Conservation (phyloP, 2,797 vertebrate species). For the Lithobates sylvaticus region DNA sequence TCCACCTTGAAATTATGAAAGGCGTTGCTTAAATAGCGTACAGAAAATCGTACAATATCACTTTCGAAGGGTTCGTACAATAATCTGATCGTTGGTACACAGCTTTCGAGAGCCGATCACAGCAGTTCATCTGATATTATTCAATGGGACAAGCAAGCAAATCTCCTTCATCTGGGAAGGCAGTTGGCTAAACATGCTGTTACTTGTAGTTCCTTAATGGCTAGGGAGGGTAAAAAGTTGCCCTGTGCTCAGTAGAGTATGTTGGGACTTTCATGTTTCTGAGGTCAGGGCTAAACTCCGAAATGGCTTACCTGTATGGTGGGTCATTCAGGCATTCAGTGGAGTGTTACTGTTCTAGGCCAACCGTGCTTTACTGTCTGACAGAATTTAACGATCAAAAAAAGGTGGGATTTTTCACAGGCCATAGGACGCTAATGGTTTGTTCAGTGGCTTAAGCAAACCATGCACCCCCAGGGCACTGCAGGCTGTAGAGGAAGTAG, state of each 20-base stretch:
- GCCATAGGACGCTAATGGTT: conserved; percentile 8
- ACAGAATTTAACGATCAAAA: neutral
- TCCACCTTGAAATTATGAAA: too few relatives aligned
- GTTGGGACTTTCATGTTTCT: neutral
- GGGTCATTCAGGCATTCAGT: conserved; percentile 41
- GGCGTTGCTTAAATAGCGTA: too few relatives aligned
- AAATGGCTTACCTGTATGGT: conserved; percentile 4
- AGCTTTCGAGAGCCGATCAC: too few relatives aligned
- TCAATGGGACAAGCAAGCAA: too few relatives aligned
- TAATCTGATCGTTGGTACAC: too few relatives aligned
- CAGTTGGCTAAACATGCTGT: neutral
- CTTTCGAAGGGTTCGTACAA: too few relatives aligned
- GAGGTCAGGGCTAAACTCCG: neutral
- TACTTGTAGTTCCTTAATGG: neutral
- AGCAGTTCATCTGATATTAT: too few relatives aligned
- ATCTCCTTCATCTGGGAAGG: too few relatives aligned
- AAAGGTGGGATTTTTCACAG: conserved; percentile 20
- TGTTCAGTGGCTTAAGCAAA: conserved; percentile 8
- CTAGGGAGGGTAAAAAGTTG: too few relatives aligned
- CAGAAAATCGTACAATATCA: too few relatives aligned
- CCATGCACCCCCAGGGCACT: conserved; percentile 12
- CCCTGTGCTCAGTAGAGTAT: too few relatives aligned
- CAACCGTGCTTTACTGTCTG: neutral
- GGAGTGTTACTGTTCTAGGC: neutral
- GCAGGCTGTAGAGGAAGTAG: neutral